Conservation (phyloP, 2,797 vertebrate species). For the Arnoldichthys spilopterus region DNA sequence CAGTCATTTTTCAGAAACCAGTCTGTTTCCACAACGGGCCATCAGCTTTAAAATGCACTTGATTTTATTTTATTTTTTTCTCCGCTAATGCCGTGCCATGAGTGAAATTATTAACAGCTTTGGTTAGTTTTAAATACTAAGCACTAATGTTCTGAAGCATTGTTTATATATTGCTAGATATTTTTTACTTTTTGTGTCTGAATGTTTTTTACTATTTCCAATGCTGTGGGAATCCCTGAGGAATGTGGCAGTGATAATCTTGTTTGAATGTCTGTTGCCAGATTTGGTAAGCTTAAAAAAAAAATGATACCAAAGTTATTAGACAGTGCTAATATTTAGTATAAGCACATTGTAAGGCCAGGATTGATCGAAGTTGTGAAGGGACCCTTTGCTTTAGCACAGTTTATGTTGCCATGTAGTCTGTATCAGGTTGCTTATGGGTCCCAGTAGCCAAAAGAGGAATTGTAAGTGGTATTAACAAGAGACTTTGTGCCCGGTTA, state of each 20-base stretch:
- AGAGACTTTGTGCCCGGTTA: background rate
- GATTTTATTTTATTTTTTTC: constrained; percentile 21
- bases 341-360: constrained; percentile 5
- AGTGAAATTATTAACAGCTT: constrained; percentile 5
- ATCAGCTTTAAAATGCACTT: constrained; percentile 36
- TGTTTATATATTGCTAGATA: constrained; percentile 4
- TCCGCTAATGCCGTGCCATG: constrained; percentile 2
- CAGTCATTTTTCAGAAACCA: background rate
- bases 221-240: constrained; percentile 40
- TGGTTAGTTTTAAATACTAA: constrained; percentile 21
- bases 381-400: background rate
- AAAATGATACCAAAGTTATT: constrained; percentile 8
- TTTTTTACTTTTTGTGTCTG: constrained; percentile 33
- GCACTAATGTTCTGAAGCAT: constrained; percentile 40
- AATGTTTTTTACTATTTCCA: constrained; percentile 20
- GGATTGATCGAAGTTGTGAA: background rate
- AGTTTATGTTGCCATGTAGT: constrained; percentile 22
- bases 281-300: constrained; percentile 3
- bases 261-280: constrained; percentile 8
- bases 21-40: constrained; percentile 22
- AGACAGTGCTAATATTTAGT: constrained; percentile 4
- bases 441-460: constrained; percentile 19
- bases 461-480: background rate
- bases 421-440: background rate
- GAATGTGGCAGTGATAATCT: background rate